Evolutionary conservation across 1,140 invertebrate species (phyloP), one percentile per base, ranked within the genome.

Genomic region (Drosophila saltans): DNA sequence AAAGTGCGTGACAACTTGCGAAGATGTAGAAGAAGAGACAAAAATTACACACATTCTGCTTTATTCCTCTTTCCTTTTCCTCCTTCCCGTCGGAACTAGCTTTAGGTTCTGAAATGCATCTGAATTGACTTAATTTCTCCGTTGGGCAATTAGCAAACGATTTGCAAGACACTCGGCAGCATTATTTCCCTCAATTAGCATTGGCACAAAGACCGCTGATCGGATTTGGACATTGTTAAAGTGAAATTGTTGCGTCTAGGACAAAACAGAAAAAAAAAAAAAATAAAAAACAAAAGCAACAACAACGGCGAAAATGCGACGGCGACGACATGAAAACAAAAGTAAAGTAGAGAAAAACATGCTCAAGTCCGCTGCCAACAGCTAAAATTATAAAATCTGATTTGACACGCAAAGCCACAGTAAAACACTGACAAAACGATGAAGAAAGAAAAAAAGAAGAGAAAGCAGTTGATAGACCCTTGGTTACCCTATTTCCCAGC

Each of bases 391-490:
- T 72, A 81, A 82, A 83, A 88, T 88, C 79, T 71, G 79, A 82
- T 88, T 82, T 82, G 83, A 88, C 82, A 86, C 82, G 82, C 82
- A 86, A 80, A 73, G 79, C 79, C 60, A 68, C 67, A 61, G 55
- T 45, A 39, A 64, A 68, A 61, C 58, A 76, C 68, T 60, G 21
- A 55, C 52, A 74, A 63, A 63, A 75, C 36, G 48, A 28, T 33
- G 43, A 33, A 26, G 33, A 55, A 72, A 28, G 40, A 66, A 48
- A 62, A 72, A 52, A n/a, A 39, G 45, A 10, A 72, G 52, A 21
- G 36, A 36, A 10, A 11, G 11, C 66, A 36, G 33, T 36, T 6
- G 1, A 7, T 30, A 33, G 66, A 72, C 57, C 26, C 3, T 8
- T 1, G 2, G 26, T 10, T 26, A 52, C 21, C 45, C 6, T 52